Base-by-base conservation (phyloP, 2,113 vertebrate species). In the Neotragus pygmaeus region DNA sequence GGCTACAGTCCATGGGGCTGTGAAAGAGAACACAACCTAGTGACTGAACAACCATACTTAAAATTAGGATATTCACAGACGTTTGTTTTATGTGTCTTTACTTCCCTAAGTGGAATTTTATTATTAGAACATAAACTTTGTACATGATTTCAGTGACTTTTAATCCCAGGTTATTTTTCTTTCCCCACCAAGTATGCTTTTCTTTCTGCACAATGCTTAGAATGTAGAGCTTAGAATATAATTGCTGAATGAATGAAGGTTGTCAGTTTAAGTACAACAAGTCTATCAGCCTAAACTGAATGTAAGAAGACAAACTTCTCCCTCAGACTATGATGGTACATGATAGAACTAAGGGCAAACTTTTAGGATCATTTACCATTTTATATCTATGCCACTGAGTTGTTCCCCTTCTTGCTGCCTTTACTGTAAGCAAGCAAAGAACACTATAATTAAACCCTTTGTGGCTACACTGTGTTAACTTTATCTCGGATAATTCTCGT, bases 401-500 rank as follows among this genome's bases (percentile, higher is more conserved):
- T 85, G n/a, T 80, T 51, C 33, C 21, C 21, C 30, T 62, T 85
- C 43, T 81, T 96, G 45, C 45, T 95, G 30, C 70, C 60, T 96
- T 93, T 86, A 78, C 27, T 96, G 36, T 88, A 60, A 77, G 36
- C 39, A 81, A 83, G n/a, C 85, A 95, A 85, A 94, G 85, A 91
- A 57, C 43, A 85, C 36, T 88, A 0, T 82, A 91, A 85, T 25
- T 70, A 89, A 88, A 57, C 87, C 70, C 87, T 64, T 89, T 49
- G 45, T 80, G 53, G 33, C 51, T 84, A 19, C 33, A 49, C 89
- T 57, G 27, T 93, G 75, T 95, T 96, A 93, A 91, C 36, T 55
- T 85, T 90, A 89, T 82, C 64, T 92, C 78, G 96, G 86, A 85
- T 84, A 47, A 58, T 94, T 96, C n/a, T 97, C 90, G 28, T 83